These are phyloP conservation scores for Sparidentex hasta DNA, from an alignment of 2,797 vertebrate species.

Conservation along the genomic window DNA sequence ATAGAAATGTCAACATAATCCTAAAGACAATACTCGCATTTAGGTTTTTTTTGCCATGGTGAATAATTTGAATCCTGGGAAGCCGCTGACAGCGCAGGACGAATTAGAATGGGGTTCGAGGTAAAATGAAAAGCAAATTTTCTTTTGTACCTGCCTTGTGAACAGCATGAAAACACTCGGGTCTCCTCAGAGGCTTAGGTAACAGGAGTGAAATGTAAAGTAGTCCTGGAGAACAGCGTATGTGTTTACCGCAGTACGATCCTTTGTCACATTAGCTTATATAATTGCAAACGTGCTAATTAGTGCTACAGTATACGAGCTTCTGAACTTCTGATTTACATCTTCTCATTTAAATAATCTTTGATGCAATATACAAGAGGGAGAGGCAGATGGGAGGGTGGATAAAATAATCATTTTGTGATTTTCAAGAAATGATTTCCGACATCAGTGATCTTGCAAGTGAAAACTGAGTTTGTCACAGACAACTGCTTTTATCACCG, in stretches of 20 bases:
- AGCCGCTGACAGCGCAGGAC: constrained; percentile 10
- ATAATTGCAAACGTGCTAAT: constrained; percentile 1
- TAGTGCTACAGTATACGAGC: constrained; percentile 5
- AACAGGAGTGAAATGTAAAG: constrained; percentile 29
- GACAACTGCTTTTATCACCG: constrained; percentile 11
- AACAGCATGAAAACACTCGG: background rate
- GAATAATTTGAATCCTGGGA: constrained; percentile 37
- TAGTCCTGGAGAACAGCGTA: background rate
- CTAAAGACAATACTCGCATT: constrained; percentile 16
- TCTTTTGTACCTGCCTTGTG: constrained; percentile 1
- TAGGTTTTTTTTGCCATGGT: constrained; percentile 23
- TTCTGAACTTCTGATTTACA: constrained; percentile 32
- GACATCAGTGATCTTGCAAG: constrained; percentile 20
- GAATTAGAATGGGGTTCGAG: constrained; percentile 30
- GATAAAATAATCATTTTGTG: constrained; percentile 3
- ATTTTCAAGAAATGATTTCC: constrained; percentile 16
- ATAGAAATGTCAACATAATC: constrained; percentile 33
- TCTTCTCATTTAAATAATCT: constrained; percentile 37
- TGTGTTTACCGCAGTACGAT: constrained; percentile 13
- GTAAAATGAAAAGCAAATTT: constrained; percentile 33
- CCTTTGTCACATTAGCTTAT: constrained; percentile 21
- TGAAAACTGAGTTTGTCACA: constrained; percentile 24
- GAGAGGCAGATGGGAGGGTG: constrained; percentile 9
- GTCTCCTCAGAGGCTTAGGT: constrained; percentile 5
- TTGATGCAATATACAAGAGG: constrained; percentile 17